Conservation (phyloP, 2,888 invertebrate genomes). For the Iphiclides podalirius region DNA sequence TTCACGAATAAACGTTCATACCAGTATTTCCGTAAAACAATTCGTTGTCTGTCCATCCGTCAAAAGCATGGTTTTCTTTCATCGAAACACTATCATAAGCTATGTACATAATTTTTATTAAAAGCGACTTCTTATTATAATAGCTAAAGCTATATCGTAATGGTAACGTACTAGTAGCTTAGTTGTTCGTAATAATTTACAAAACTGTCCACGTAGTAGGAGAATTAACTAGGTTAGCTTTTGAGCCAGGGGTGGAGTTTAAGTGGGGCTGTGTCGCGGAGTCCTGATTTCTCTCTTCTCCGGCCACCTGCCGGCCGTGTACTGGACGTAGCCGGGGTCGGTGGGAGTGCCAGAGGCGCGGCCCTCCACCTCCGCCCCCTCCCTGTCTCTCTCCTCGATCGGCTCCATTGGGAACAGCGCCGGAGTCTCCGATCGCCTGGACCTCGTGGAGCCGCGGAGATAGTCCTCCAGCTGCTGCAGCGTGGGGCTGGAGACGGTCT, state of each 20-base stretch:
- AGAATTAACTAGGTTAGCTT: too few species aligned
- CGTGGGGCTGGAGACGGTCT: conserved; percentile 65
- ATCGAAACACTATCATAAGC: too few species aligned
- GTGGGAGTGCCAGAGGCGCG: conserved; percentile 83
- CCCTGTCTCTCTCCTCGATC: conserved; percentile 60
- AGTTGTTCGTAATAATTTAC: not conserved
- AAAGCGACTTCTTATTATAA: too few species aligned
- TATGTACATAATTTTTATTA: too few species aligned
- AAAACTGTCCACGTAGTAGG: not conserved
- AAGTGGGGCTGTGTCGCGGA: conserved; percentile 78
- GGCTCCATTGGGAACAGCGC: conserved; percentile 78
- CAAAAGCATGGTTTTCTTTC: too few species aligned
- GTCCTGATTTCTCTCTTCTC: conserved; percentile 77
- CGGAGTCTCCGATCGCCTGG: conserved; percentile 60
- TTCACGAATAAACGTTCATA: too few species aligned
- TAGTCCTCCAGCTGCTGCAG: conserved; percentile 74
- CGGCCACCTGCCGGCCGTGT: conserved; percentile 85
- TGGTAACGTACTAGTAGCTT: too few species aligned
- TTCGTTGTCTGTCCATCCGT: too few species aligned
- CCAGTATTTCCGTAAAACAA: too few species aligned
- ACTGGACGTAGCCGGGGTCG: conserved; percentile 87
- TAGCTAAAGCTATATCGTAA: too few species aligned
- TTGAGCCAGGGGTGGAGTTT: too few species aligned
- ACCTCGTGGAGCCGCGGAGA: conserved; percentile 56
- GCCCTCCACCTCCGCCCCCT: conserved; percentile 55